Percentiles rank a stretch among this genome's conserved stretches.
phyloP scores from a whole-genome alignment of 2,797 vertebrate genomes.

The Florisuga fusca region DNA sequence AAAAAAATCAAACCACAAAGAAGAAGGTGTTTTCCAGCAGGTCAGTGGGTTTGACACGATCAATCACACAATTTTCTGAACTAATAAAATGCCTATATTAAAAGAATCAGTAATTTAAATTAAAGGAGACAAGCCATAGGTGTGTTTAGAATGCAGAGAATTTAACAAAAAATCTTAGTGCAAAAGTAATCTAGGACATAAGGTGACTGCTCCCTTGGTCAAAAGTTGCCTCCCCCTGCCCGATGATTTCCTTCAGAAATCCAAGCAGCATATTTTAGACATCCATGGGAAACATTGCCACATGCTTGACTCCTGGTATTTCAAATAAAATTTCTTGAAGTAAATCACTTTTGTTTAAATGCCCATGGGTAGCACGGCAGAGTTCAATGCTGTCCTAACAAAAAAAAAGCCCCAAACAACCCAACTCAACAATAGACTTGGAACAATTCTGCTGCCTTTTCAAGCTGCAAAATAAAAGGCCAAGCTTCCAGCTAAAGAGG shows the following conservation, averaged over 20 bases:
- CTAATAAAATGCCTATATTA: background rate
- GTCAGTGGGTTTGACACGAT: background rate
- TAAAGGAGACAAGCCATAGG: background rate
- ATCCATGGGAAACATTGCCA: background rate
- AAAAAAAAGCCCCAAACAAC: background rate
- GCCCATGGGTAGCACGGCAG: background rate
- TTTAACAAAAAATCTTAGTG: background rate
- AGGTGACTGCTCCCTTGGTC: constrained; percentile 32
- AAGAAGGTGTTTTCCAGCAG: background rate
- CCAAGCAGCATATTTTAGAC: background rate
- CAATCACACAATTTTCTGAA: background rate
- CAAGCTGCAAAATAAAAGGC: constrained; percentile 52
- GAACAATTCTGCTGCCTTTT: background rate
- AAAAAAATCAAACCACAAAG: background rate
- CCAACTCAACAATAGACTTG: background rate
- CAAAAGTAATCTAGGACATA: constrained; percentile 1
- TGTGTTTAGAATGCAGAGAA: background rate
- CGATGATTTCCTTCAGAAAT: background rate
- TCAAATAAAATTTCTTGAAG: constrained; percentile 2
- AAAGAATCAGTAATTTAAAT: background rate
- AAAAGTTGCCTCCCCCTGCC: constrained; percentile 3
- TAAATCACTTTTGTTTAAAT: background rate
- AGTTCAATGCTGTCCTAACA: background rate
- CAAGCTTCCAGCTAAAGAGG: constrained; percentile 60
- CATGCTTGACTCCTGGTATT: background rate